Conservation (phyloP, 2,113 vertebrate species). For the Chloebia gouldiae region DNA sequence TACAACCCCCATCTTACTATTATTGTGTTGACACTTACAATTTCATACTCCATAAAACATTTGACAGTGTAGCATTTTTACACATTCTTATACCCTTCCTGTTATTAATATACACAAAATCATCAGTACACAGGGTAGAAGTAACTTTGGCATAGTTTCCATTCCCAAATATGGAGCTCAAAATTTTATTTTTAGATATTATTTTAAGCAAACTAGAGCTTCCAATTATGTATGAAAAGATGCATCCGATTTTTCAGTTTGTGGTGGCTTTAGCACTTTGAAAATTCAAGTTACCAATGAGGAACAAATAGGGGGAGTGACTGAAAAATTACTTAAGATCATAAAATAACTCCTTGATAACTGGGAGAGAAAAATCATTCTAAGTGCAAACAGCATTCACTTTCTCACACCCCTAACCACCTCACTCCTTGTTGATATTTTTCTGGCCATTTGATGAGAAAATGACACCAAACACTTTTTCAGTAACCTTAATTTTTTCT, state of each 20-base stretch:
- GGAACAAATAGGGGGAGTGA: neutral
- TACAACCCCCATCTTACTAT: neutral
- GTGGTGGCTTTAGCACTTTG: neutral
- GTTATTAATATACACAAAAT: neutral
- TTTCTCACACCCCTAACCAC: neutral
- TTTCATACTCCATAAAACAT: conserved; percentile 55
- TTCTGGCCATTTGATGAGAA: neutral
- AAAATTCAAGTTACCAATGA: neutral
- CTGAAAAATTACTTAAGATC: neutral
- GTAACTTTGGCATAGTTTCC: neutral
- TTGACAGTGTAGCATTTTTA: conserved; percentile 33
- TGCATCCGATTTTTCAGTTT: neutral
- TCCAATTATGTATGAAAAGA: neutral
- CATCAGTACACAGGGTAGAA: neutral
- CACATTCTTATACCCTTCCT: neutral
- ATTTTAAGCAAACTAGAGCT: neutral
- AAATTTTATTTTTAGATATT: neutral
- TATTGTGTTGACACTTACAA: conserved; percentile 31
- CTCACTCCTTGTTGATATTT: neutral
- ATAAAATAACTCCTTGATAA: neutral
- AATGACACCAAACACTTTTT: neutral
- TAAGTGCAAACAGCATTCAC: neutral
- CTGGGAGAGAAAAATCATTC: neutral
- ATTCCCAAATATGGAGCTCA: neutral
- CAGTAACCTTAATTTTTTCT: neutral